Evolutionary conservation across 2,888 invertebrate genomes (phyloP).

Genomic region (Patella ulyssiponensis): DNA sequence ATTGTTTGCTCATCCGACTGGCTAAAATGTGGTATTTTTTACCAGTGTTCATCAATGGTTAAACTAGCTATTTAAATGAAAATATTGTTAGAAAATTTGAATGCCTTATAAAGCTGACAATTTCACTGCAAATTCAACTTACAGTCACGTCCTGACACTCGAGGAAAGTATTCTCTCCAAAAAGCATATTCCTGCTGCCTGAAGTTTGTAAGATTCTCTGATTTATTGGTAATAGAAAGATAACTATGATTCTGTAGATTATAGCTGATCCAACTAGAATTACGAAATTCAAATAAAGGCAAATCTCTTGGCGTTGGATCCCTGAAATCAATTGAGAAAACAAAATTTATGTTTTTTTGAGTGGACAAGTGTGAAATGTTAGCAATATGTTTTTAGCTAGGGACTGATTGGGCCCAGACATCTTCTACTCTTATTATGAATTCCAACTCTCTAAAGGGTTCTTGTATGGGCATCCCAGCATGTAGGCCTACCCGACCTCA

Average conservation of each 20-base stretch:
- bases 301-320: conserved; percentile 64
- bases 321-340: conserved; percentile 44
- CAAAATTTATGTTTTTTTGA: too few relatives aligned
- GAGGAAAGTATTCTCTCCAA: conserved; percentile 68
- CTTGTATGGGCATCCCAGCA: too few relatives aligned
- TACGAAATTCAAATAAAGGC: conserved; percentile 47
- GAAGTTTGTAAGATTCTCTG: conserved; percentile 61
- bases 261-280: conserved; percentile 68
- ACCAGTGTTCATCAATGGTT: too few relatives aligned
- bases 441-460: too few relatives aligned
- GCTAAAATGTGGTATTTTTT: too few relatives aligned
- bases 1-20: background rate
- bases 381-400: too few relatives aligned
- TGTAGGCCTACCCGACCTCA: too few relatives aligned
- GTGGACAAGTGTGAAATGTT: too few relatives aligned
- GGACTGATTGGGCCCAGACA: too few relatives aligned
- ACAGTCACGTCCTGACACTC: conserved; percentile 60
- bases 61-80: too few relatives aligned
- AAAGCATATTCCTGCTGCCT: conserved; percentile 67
- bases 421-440: too few relatives aligned
- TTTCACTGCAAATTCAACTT: conserved; percentile 37
- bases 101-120: background rate
- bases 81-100: too few relatives aligned
- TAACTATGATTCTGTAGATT: conserved; percentile 68
- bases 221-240: conserved; percentile 62